Evolutionary conservation across 92 coral and sea anemone species (phyloP).

Genomic region (Galaxea fascicularis): DNA sequence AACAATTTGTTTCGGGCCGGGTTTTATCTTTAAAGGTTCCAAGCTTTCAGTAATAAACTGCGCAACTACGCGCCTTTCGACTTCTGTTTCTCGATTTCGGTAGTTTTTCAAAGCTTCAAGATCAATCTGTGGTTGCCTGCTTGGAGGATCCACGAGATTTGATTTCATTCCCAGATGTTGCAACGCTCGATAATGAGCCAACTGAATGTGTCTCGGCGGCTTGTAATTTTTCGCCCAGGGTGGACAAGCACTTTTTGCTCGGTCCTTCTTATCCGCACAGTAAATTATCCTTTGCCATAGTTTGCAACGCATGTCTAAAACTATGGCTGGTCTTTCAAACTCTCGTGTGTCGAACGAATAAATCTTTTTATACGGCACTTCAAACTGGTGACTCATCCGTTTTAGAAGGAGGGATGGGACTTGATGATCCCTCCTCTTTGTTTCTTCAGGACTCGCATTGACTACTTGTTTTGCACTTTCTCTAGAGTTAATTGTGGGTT

Average conservation of each 20-base stretch:
- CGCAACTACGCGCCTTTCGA: constrained; percentile 68
- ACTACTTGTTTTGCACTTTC: neutral
- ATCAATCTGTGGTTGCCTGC: constrained; percentile 87
- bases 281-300: constrained; percentile 85
- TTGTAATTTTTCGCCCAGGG: constrained; percentile 60
- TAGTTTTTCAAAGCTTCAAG: constrained; percentile 62
- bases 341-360: constrained; percentile 72
- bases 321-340: constrained; percentile 73
- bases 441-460: neutral
- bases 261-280: constrained; percentile 66
- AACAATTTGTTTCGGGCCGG: constrained; percentile 75
- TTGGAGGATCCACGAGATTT: constrained; percentile 75
- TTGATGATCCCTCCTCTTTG: constrained; percentile 1
- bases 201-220: constrained; percentile 77
- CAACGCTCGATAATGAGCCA: constrained; percentile 81
- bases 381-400: constrained; percentile 74
- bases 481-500: neutral
- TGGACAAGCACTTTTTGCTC: constrained; percentile 83
- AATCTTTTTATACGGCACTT: constrained; percentile 86
- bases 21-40: constrained; percentile 68
- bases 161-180: constrained; percentile 74
- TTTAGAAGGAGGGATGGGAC: constrained; percentile 52
- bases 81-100: constrained; percentile 70
- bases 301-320: constrained; percentile 80
- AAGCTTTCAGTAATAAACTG: constrained; percentile 80